These are phyloP conservation scores for Emydocephalus ijimae DNA, from an alignment of 2,113 vertebrate genomes.

Conservation along the genomic window DNA sequence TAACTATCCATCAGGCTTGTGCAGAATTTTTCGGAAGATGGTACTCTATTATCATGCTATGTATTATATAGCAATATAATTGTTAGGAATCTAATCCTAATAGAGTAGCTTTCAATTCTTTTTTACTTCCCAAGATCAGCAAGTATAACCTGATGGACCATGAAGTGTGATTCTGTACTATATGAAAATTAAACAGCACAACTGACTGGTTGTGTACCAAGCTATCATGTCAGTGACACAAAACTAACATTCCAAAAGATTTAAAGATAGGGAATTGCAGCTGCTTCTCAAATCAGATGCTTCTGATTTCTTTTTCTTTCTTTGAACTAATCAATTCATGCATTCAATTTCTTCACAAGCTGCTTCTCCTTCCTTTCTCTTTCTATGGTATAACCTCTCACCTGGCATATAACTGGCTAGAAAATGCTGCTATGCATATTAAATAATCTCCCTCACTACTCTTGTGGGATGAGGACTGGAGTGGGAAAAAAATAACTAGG, in stretches of 20 bases:
- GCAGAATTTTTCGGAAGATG: background rate
- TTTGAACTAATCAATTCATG: background rate
- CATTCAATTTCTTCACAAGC: background rate
- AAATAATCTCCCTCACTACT: background rate
- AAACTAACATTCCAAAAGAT: background rate
- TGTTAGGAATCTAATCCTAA: background rate
- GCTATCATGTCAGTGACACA: background rate
- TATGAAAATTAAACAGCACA: background rate
- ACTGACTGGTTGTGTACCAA: background rate
- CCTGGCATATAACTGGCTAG: background rate
- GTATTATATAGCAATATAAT: background rate
- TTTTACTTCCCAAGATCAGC: background rate
- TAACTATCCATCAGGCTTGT: background rate
- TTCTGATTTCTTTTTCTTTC: background rate
- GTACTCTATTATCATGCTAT: background rate
- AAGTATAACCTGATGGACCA: background rate
- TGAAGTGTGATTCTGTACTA: background rate
- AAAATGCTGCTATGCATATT: background rate
- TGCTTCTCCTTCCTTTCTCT: background rate
- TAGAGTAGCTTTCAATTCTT: background rate
- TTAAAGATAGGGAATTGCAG: background rate
- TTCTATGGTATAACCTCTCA: background rate
- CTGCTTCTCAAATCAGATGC: background rate
- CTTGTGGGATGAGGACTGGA: background rate
- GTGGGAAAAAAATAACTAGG: background rate